Evolutionary conservation across 2,113 vertebrate genomes (phyloP).

Genomic region (Tauraco erythrolophus): DNA sequence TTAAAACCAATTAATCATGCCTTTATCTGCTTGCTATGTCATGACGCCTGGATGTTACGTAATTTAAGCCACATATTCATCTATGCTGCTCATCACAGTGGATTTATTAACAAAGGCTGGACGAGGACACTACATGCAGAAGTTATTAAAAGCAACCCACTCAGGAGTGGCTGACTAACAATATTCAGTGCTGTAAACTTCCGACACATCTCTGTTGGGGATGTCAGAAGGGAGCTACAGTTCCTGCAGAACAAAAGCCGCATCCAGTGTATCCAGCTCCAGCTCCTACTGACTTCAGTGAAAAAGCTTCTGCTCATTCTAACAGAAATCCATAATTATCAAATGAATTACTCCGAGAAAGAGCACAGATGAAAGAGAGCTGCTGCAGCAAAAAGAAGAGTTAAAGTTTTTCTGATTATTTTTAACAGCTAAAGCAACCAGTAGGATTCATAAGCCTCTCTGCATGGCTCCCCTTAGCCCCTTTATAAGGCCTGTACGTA

Average conservation of each 20-base stretch:
- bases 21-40: background rate
- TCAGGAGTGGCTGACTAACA: background rate
- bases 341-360: background rate
- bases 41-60: background rate
- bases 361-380: background rate
- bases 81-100: background rate
- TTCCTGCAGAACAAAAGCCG: background rate
- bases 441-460: background rate
- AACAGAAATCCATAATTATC: background rate
- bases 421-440: background rate
- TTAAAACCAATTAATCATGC: conserved; percentile 22
- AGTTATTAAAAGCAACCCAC: background rate
- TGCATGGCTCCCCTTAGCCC: background rate
- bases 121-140: background rate
- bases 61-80: conserved; percentile 43
- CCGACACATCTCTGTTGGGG: background rate
- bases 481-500: background rate
- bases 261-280: background rate
- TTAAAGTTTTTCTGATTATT: background rate
- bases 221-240: background rate
- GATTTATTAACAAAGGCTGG: conserved; percentile 15
- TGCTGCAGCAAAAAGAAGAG: background rate
- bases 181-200: background rate
- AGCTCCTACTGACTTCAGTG: background rate
- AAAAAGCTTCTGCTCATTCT: background rate